phyloP scores from a whole-genome alignment of 2,888 invertebrate genomes.

The Cetonia aurata region DNA sequence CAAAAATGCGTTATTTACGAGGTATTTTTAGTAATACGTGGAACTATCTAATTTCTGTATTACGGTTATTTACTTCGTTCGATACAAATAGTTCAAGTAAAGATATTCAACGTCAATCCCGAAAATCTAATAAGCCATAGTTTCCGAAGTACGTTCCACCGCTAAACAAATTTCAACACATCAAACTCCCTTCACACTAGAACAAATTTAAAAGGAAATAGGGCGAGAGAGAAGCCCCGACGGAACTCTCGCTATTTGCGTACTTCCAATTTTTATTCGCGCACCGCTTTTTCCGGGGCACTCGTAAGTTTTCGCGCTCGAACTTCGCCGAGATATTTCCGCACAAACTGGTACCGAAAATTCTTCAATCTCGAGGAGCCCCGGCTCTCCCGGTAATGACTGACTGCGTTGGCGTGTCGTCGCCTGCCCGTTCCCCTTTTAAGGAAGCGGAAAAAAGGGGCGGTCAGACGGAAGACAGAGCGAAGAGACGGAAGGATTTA shows the following conservation, averaged over 20 bases:
- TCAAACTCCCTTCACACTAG: conserved; percentile 23
- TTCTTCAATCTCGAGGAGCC: conserved; percentile 9
- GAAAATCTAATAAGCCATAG: no score
- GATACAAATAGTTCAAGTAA: no score
- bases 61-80: no score
- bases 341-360: conserved; percentile 32
- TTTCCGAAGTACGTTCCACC: no score
- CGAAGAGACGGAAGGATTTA: conserved; percentile 28
- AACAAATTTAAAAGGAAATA: conserved; percentile 28
- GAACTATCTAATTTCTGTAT: no score
- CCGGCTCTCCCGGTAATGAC: conserved; percentile 30
- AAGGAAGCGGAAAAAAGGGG: not conserved
- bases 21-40: no score
- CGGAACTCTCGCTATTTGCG: conserved; percentile 11
- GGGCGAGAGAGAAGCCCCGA: conserved; percentile 4
- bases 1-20: no score
- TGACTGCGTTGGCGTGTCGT: not conserved
- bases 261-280: conserved; percentile 25
- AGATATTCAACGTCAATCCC: no score
- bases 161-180: conserved; percentile 1
- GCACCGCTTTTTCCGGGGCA: conserved; percentile 3
- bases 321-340: conserved; percentile 35
- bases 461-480: conserved; percentile 4
- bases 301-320: conserved; percentile 7
- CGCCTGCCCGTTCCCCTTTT: not conserved